phyloP scores from a whole-genome alignment of 2,888 invertebrate genomes.

The Chirona hameri region DNA sequence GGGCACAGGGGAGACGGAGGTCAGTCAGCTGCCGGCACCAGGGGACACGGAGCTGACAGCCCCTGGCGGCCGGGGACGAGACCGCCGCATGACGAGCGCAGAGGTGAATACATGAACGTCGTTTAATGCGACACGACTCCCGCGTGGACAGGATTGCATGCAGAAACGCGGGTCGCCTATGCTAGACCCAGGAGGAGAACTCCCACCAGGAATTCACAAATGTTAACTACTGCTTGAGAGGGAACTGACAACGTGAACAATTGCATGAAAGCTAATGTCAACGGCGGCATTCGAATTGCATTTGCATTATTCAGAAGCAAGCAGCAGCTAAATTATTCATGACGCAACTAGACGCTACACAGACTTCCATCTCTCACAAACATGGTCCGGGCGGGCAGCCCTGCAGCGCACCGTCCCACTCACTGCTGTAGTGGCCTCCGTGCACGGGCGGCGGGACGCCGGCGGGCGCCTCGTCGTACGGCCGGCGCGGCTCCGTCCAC shows the following conservation, averaged over 20 bases:
- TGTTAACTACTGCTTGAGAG: background rate
- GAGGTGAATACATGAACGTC: too few species aligned
- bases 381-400: background rate
- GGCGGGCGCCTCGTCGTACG: background rate
- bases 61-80: background rate
- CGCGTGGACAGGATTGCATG: too few species aligned
- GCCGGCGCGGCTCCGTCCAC: constrained; percentile 1
- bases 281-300: background rate
- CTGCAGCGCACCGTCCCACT: background rate
- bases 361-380: background rate
- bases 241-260: background rate
- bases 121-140: too few species aligned
- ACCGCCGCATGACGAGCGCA: too few species aligned
- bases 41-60: background rate
- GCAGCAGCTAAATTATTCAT: background rate
- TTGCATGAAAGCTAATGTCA: background rate
- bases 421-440: background rate
- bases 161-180: too few species aligned
- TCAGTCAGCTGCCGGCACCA: background rate
- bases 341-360: background rate
- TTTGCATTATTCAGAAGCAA: background rate
- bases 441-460: background rate
- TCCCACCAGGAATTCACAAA: too few species aligned
- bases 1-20: background rate
- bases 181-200: too few species aligned